These are phyloP conservation scores for Megalops cyprinoides DNA, from an alignment of 2,797 vertebrate species.

Conservation along the genomic window DNA sequence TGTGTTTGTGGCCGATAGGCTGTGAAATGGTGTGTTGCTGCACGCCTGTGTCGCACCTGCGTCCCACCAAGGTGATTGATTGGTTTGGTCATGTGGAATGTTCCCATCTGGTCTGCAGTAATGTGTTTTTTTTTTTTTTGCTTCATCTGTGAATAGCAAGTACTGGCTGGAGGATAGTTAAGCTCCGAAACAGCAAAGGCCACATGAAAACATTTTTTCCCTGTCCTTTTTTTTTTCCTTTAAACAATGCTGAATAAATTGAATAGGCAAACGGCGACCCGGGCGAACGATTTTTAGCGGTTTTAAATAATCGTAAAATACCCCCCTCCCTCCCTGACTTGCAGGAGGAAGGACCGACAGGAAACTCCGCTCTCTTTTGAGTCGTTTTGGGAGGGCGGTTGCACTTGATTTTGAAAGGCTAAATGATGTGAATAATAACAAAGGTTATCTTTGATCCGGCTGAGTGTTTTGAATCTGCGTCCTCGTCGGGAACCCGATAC, in stretches of 20 bases:
- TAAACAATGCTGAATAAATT: conserved; percentile 59
- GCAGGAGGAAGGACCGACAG: conserved; percentile 42
- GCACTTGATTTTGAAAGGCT: conserved; percentile 47
- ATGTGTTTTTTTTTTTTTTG: conserved; percentile 79
- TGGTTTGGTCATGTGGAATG: conserved; percentile 99
- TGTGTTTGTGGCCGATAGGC: conserved; percentile 99
- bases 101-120: conserved; percentile 99
- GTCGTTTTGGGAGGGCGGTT: conserved; percentile 33
- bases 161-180: conserved; percentile 79
- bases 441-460: conserved; percentile 52
- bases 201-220: conserved; percentile 68
- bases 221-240: conserved; percentile 31
- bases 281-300: not conserved
- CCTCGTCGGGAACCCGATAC: conserved; percentile 42
- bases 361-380: conserved; percentile 44
- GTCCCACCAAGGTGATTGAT: conserved; percentile 99
- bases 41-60: conserved; percentile 99
- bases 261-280: conserved; percentile 54
- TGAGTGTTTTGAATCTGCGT: conserved; percentile 42
- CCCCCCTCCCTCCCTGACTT: conserved; percentile 50
- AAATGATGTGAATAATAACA: conserved; percentile 38
- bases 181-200: conserved; percentile 76
- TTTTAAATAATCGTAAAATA: conserved; percentile 21
- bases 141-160: conserved; percentile 80
- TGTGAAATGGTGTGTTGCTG: conserved; percentile 99